Evolutionary conservation across 2,797 vertebrate species (phyloP).

Genomic region (Sternotherus odoratus): DNA sequence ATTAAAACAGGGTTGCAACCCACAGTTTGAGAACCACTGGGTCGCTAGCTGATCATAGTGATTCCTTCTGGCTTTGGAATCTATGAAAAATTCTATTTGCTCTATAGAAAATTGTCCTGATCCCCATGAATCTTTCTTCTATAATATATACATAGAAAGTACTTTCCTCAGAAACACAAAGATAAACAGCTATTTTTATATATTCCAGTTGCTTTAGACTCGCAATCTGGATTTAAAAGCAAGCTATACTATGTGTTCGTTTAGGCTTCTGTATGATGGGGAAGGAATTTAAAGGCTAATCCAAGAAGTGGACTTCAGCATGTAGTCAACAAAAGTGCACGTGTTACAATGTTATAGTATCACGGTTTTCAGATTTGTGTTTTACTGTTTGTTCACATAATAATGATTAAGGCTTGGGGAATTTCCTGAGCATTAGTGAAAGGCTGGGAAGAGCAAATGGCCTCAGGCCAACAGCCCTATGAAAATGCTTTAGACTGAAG

Average conservation of each 20-base stretch:
- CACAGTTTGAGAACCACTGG: too few species aligned
- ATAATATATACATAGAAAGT: background rate
- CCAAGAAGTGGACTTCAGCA: conserved; percentile 31
- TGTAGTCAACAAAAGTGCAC: background rate
- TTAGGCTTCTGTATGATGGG: conserved; percentile 18
- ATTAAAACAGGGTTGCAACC: too few species aligned
- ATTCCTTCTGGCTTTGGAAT: background rate
- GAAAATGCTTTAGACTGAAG: background rate
- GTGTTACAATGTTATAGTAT: conserved; percentile 15
- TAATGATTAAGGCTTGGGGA: background rate
- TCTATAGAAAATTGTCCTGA: background rate
- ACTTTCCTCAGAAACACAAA: background rate
- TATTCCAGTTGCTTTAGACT: conserved; percentile 37
- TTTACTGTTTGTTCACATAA: background rate
- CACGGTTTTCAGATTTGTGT: conserved; percentile 1
- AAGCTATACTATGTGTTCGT: background rate
- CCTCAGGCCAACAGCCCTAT: background rate
- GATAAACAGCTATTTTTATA: background rate
- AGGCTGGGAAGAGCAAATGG: background rate
- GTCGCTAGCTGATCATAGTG: background rate
- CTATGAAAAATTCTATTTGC: background rate
- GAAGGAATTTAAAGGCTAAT: conserved; percentile 28
- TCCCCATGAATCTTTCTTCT: background rate
- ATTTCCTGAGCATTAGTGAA: conserved; percentile 24
- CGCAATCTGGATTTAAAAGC: conserved; percentile 23